phyloP scores from a whole-genome alignment of 2,797 vertebrate genomes.

The Orestias chungarensis region DNA sequence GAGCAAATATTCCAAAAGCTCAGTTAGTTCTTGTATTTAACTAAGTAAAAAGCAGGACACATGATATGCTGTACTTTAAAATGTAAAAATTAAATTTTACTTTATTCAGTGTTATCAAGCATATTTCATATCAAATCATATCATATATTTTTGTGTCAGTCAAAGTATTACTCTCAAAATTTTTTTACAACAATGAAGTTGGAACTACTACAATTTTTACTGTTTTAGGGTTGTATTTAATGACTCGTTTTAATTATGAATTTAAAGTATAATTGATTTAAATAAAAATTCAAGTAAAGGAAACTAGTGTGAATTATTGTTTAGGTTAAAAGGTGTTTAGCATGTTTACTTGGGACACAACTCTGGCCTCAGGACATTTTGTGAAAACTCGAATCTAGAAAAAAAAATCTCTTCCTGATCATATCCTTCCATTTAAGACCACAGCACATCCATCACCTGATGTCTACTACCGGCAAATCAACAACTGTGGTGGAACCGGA shows the following conservation, averaged over 20 bases:
- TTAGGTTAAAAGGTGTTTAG: too few species aligned
- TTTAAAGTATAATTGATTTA: not conserved
- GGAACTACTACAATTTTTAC: too few species aligned
- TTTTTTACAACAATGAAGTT: not conserved
- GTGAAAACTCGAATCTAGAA: too few species aligned
- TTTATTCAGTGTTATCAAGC: not conserved
- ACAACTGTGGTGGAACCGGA: not conserved
- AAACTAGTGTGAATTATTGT: too few species aligned
- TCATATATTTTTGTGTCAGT: not conserved
- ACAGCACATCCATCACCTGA: too few species aligned
- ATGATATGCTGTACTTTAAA: not conserved
- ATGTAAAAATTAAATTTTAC: not conserved
- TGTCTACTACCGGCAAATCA: too few species aligned
- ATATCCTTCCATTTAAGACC: too few species aligned
- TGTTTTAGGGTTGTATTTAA: too few species aligned
- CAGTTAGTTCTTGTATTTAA: not conserved
- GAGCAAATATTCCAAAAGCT: not conserved
- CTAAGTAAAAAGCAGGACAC: not conserved
- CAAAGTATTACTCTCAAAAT: not conserved
- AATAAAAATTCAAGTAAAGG: not conserved
- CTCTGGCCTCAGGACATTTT: too few species aligned
- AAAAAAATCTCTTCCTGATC: too few species aligned
- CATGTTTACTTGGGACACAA: too few species aligned
- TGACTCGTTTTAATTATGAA: not conserved
- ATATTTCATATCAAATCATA: not conserved